Evolutionary conservation across 2,113 vertebrate species (phyloP), one percentile per base, ranked within the genome.

Genomic region (Corydoras sp.): DNA sequence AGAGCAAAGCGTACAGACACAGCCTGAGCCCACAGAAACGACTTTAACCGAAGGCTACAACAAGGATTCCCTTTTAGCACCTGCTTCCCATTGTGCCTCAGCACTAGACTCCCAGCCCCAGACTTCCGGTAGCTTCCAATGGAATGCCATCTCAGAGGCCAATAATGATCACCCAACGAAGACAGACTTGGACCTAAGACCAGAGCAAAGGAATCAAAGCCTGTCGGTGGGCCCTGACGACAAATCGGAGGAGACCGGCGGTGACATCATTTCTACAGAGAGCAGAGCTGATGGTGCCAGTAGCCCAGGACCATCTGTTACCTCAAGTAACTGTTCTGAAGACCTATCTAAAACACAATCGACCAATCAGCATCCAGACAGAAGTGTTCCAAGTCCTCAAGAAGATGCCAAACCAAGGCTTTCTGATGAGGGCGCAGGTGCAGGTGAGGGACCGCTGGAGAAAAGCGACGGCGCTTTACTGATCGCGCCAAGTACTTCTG

Each of bases 401-500:
- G 77, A 73, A 11, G 70, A 76, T 31, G 58, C 35, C 32, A 70
- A 60, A 13, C 18, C 81, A 4, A 73, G 49, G 75, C 83, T 82
- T 71, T 82, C 88, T 79, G 83, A 78, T 69, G 87, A 89, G 51
- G 14, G 68, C 4, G 80, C 83, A 9, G 81, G 35, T 71, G 69
- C 74, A 15, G 83, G 15, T 62, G 82, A 87, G 14, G 66, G 78
- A 62, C 84, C 81, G 54, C n/a, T 74, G 67, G 86, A 83, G 81
- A 90, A 84, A 71, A 79, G 61, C 10, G 77, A 85, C 10, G 13
- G 0, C 63, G 80, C 77, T 50, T 48, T 73, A 9, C 51, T 51
- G 10, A 18, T 64, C 6, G 12, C 68, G 9, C 12, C 54, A 1
- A 48, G 60, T 3, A 70, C 76, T 62, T 78, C 79, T 2, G 86